Percentiles rank a stretch among this genome's conserved stretches.
phyloP scores from a whole-genome alignment of 2,888 invertebrate genomes.

The Allophyes oxyacanthae region DNA sequence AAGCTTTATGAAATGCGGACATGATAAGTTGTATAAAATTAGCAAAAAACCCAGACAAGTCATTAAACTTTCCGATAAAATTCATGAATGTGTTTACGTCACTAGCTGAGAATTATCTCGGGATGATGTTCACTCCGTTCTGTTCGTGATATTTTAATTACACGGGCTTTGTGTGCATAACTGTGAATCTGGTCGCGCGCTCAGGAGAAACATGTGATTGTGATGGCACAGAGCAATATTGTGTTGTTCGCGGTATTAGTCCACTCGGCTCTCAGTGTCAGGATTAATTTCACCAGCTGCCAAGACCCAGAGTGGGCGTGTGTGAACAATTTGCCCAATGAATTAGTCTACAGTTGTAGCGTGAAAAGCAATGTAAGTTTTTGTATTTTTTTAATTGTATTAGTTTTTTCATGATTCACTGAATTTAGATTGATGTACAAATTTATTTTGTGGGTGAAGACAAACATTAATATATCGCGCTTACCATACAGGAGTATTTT shows the following conservation, averaged over 20 bases:
- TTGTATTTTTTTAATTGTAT: not conserved
- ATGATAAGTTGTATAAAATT: slow-evolving; percentile 8
- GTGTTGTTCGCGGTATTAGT: slow-evolving; percentile 52
- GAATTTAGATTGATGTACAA: not conserved
- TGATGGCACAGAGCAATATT: slow-evolving; percentile 62
- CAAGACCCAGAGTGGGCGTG: slow-evolving; percentile 83
- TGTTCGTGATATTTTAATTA: slow-evolving; percentile 70
- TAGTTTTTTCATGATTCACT: not conserved
- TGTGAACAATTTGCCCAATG: slow-evolving; percentile 72
- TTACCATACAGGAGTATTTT: too few species aligned
- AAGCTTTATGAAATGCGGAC: not conserved
- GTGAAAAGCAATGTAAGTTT: slow-evolving; percentile 77
- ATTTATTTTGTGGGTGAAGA: not conserved
- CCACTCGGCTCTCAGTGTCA: slow-evolving; percentile 64
- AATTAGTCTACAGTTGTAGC: slow-evolving; percentile 77
- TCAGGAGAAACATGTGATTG: slow-evolving; percentile 50
- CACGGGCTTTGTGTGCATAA: slow-evolving; percentile 59
- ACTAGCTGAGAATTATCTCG: slow-evolving; percentile 72
- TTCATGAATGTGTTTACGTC: slow-evolving; percentile 64
- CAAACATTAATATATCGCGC: too few species aligned
- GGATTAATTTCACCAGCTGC: slow-evolving; percentile 82
- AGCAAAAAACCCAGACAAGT: slow-evolving; percentile 43
- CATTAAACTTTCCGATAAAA: slow-evolving; percentile 70
- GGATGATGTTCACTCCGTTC: slow-evolving; percentile 72
- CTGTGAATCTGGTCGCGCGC: slow-evolving; percentile 38